Evolutionary conservation across 2,113 vertebrate species (phyloP).

Genomic region (Myotis davidii): DNA sequence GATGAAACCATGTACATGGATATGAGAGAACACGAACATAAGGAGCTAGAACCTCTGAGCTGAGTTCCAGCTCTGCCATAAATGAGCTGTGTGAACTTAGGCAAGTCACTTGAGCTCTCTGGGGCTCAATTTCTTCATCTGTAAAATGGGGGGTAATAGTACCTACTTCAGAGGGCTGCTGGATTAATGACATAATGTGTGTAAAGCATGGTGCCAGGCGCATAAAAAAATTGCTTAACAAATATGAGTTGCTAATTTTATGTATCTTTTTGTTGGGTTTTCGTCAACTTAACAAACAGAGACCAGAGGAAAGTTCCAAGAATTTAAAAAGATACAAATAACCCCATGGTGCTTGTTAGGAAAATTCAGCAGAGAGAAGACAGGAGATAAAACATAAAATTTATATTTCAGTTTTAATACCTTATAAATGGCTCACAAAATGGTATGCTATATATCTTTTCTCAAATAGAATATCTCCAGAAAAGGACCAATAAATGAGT

Average conservation of each 20-base stretch:
- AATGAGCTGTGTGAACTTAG: not conserved
- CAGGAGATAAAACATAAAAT: not conserved
- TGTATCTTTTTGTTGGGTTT: not conserved
- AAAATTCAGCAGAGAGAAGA: slow-evolving; percentile 42
- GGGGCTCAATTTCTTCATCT: not conserved
- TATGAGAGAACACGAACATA: not conserved
- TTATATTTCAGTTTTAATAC: not conserved
- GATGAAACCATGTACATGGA: not conserved
- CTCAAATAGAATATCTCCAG: not conserved
- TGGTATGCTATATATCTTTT: not conserved
- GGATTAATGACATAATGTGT: not conserved
- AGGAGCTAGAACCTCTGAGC: not conserved
- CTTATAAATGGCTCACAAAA: slow-evolving; percentile 33
- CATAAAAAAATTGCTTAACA: not conserved
- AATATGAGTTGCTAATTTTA: slow-evolving; percentile 1
- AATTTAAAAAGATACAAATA: slow-evolving; percentile 47
- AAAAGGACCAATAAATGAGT: not conserved
- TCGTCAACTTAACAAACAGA: slow-evolving; percentile 11
- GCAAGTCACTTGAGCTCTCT: not conserved
- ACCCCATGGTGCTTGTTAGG: slow-evolving; percentile 7
- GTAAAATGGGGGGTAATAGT: not conserved
- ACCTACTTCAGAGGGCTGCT: not conserved
- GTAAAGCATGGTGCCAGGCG: not conserved
- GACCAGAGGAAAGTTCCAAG: not conserved
- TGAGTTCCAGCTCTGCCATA: not conserved